These are phyloP conservation scores for Drepanosiphum platanoidis DNA, from an alignment of 2,888 invertebrate genomes.

Conservation along the genomic window DNA sequence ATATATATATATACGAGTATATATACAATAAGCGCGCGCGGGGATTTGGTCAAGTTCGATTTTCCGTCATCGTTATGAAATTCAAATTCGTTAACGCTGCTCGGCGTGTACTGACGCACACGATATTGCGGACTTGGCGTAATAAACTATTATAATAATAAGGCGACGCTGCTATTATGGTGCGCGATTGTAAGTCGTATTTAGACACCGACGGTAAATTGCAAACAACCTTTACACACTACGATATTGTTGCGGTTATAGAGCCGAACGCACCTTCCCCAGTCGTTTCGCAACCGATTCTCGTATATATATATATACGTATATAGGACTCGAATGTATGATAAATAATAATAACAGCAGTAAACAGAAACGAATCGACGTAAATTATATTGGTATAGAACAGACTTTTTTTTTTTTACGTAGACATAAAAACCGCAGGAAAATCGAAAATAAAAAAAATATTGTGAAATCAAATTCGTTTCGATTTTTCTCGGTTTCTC, in stretches of 20 bases:
- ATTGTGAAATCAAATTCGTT: not conserved
- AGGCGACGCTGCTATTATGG: not conserved
- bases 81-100: not conserved
- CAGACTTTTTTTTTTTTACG: not conserved
- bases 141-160: not conserved
- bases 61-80: slow-evolving; percentile 34
- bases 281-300: not conserved
- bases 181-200: not conserved
- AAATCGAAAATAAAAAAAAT: not conserved
- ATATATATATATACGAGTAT: no score
- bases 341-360: no score
- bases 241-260: not conserved
- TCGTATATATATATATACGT: not conserved
- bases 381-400: not conserved
- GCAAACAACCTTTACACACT: not conserved
- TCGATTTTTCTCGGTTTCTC: not conserved
- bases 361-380: not conserved
- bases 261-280: not conserved
- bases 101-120: not conserved
- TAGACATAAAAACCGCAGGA: not conserved
- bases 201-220: not conserved
- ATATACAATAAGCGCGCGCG: not conserved
- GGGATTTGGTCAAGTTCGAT: slow-evolving; percentile 53
- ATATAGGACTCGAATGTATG: not conserved
- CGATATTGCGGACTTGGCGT: not conserved